Conservation (phyloP, 2,113 vertebrate genomes). For the Cinclus cinclus region DNA sequence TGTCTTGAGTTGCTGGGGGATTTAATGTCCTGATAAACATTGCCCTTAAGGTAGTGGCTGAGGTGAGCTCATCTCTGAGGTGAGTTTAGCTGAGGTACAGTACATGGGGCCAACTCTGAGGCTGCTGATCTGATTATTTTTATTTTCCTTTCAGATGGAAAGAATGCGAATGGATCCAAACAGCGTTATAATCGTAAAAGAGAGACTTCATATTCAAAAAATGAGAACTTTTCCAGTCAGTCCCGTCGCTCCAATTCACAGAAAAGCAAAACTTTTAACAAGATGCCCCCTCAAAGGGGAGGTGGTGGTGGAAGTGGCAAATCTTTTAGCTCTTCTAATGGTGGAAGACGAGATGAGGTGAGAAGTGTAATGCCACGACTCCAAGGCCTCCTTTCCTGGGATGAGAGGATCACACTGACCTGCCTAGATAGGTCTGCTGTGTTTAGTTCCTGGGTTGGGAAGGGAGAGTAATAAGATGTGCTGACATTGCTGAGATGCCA, state of each 20-base stretch:
- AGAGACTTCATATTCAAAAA: conserved; percentile 90
- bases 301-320: conserved; percentile 74
- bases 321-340: conserved; percentile 88
- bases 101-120: rapidly evolving
- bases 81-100: background rate
- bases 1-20: background rate
- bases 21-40: background rate
- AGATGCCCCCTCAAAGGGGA: conserved; percentile 95
- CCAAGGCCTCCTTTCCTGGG: background rate
- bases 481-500: background rate
- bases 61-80: background rate
- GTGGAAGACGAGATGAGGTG: conserved; percentile 99
- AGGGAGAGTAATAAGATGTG: background rate
- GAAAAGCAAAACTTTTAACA: conserved; percentile 99
- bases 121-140: background rate
- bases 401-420: background rate
- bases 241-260: conserved; percentile 93
- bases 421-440: conserved; percentile 9
- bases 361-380: background rate
- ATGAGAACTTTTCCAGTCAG: conserved; percentile 86
- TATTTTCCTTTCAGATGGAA: conserved; percentile 82
- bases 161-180: conserved; percentile 90
- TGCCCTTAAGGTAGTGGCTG: background rate
- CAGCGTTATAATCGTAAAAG: conserved; percentile 91
- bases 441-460: conserved; percentile 7